Conservation (phyloP, 2,888 invertebrate species). For the Gnatocerus cornutus region DNA sequence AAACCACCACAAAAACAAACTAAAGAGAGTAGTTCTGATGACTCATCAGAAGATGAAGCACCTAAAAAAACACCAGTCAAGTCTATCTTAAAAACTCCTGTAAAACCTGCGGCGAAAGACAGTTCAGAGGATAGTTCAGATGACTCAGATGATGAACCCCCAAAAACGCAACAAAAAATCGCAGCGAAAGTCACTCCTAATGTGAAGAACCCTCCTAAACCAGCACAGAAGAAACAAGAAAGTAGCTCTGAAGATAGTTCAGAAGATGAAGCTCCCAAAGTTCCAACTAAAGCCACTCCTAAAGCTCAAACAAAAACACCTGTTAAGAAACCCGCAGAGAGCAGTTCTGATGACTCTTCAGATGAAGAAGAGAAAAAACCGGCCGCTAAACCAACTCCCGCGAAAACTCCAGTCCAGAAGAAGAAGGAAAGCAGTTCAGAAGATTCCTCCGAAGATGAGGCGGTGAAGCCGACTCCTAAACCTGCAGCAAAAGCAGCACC, state of each 20-base stretch:
- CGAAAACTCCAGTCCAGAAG: slow-evolving; percentile 45
- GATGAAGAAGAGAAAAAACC: slow-evolving; percentile 52
- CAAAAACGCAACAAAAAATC: slow-evolving; percentile 12
- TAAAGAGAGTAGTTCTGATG: slow-evolving; percentile 59
- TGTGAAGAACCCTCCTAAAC: neutral
- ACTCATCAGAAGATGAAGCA: slow-evolving; percentile 61
- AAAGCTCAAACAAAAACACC: slow-evolving; percentile 31
- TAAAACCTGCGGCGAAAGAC: slow-evolving; percentile 3
- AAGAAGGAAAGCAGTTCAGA: slow-evolving; percentile 54
- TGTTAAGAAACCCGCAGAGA: slow-evolving; percentile 41
- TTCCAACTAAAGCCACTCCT: slow-evolving; percentile 23
- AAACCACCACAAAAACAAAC: slow-evolving; percentile 52
- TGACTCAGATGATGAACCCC: slow-evolving; percentile 62
- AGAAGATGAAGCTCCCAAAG: slow-evolving; percentile 63
- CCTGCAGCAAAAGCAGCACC: slow-evolving; percentile 25
- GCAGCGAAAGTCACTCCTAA: slow-evolving; percentile 43
- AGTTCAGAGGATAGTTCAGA: slow-evolving; percentile 36
- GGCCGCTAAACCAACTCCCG: slow-evolving; percentile 41
- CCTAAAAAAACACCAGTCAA: slow-evolving; percentile 52
- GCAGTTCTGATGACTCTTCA: slow-evolving; percentile 58
- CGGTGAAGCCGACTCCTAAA: slow-evolving; percentile 41
- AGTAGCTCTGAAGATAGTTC: slow-evolving; percentile 70
- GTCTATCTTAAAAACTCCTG: slow-evolving; percentile 18
- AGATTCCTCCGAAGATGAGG: slow-evolving; percentile 59
- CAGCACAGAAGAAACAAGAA: slow-evolving; percentile 58